Evolutionary conservation across 1,140 invertebrate genomes (phyloP).

Genomic region (Trialeurodes vaporariorum): DNA sequence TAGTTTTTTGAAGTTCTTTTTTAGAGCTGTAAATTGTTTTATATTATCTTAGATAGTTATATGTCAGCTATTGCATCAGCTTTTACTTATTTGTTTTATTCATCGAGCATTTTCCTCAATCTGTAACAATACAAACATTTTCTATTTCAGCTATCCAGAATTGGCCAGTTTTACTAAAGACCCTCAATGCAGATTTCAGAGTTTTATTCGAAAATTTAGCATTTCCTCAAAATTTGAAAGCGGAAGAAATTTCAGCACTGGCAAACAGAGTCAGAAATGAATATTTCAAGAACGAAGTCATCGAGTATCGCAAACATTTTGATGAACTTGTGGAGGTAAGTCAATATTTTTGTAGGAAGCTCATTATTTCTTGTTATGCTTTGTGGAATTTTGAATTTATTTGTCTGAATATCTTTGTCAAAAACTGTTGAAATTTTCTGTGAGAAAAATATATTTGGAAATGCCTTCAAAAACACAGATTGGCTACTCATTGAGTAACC

Average conservation of each 20-base stretch:
- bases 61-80: too few relatives aligned
- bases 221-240: background rate
- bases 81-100: too few relatives aligned
- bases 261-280: background rate
- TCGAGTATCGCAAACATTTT: background rate
- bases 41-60: background rate
- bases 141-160: background rate
- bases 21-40: background rate
- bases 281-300: background rate
- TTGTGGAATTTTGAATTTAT: background rate
- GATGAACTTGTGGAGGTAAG: background rate
- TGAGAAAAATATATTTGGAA: background rate
- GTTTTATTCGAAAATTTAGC: background rate
- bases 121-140: too few relatives aligned
- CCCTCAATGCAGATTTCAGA: background rate
- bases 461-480: background rate
- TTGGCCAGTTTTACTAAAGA: background rate
- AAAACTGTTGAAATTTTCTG: too few relatives aligned
- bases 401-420: too few relatives aligned
- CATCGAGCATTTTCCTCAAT: too few relatives aligned
- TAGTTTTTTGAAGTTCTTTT: background rate
- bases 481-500: too few relatives aligned
- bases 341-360: too few relatives aligned
- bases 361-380: too few relatives aligned
- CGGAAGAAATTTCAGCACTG: background rate